A percentile compares a stretch with the other conserved stretches of the same genome.
phyloP scores from a whole-genome alignment of 2,113 vertebrate species.

The Caranx ignobilis region DNA sequence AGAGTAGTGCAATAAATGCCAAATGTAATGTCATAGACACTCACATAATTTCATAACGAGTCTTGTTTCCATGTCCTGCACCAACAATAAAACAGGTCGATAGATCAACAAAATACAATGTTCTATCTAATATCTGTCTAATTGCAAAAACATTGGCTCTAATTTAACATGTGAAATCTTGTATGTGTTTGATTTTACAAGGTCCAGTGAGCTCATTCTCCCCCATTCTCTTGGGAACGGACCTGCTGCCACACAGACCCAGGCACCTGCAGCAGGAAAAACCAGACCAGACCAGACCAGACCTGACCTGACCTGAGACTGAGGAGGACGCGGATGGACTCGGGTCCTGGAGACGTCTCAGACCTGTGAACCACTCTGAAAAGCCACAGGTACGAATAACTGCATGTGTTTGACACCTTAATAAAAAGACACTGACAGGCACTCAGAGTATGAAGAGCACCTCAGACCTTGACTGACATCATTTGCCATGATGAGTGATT shows the following conservation, averaged over 20 bases:
- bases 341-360: background rate
- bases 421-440: slow-evolving; percentile 25
- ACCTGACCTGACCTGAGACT: background rate
- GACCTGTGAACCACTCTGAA: too few species aligned
- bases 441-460: background rate
- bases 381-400: background rate
- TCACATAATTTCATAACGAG: too few species aligned
- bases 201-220: background rate
- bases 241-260: background rate
- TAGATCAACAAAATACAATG: too few species aligned
- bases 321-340: background rate
- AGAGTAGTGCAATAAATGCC: too few species aligned
- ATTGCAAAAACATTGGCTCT: too few species aligned
- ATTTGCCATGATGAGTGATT: slow-evolving; percentile 57
- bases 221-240: background rate
- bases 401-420: background rate
- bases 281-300: background rate
- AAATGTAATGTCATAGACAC: too few species aligned
- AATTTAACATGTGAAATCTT: too few species aligned
- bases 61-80: too few species aligned
- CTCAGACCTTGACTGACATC: slow-evolving; percentile 51
- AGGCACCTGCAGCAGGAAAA: background rate
- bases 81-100: too few species aligned
- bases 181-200: background rate
- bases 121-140: too few species aligned